Evolutionary conservation across 2,888 invertebrate species (phyloP), one percentile per base, ranked within the genome.

Genomic region (Drymonia ruficornis): DNA sequence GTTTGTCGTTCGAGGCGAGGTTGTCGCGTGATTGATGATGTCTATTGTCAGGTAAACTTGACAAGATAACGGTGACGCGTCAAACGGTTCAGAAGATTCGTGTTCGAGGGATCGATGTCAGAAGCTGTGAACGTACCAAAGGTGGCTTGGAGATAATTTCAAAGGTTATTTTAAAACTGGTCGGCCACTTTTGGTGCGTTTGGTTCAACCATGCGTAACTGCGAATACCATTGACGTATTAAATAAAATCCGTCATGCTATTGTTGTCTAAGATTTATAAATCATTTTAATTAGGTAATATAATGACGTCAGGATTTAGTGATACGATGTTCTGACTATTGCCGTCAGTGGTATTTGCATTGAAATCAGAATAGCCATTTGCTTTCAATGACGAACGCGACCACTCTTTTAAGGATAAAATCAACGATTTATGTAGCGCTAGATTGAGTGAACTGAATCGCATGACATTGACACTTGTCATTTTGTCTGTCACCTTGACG

Each of bases 11-110:
- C 79, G 85, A 84, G 82, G 80, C 83, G 76, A 79, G 76, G 80
- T 72, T 82, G 81, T 81, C 74, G 65, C 70, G 80, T 91, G 91
- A 91, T 92, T 90, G 91, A 91, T 92, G 89, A 83, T 76, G 70
- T 76, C 83, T 85, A 87, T 87, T 87, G 87, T 87, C 87, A 86
- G 86, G 84, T 86, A 73, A 62, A 77, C 75, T 74, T 71, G 74
- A 78, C 81, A 75, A 74, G 78, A 78, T 69, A 76, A 80, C 59
- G 31, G 29, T 29, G 56, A 67, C 80, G 81, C 72, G 81, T 80
- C 78, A 79, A 87, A 80, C 85, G 83, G 79, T 77, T 78, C 81
- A 86, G 84, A 86, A 85, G 86, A 87, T 84, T 67, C 68, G 66
- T 59, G 67, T 62, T 58, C 54, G 61, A 67, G 67, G 67, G 63